Percentiles rank a stretch among this genome's conserved stretches.
Conservation (phyloP, 1,140 invertebrate genomes). For the Carcinoscorpius rotundicauda region DNA sequence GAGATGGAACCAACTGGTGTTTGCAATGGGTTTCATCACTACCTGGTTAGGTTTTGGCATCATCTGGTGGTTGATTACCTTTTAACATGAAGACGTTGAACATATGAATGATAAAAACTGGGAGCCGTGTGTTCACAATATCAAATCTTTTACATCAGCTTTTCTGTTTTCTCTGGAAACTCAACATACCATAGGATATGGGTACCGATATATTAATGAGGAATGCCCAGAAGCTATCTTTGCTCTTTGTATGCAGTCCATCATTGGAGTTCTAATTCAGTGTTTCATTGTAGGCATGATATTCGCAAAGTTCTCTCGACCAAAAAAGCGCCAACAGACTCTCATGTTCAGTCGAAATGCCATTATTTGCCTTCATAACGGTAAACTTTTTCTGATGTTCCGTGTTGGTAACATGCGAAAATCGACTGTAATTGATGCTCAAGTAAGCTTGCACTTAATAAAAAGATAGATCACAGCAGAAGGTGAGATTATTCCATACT, state of each 20-base stretch:
- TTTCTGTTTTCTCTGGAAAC: constrained; percentile 87
- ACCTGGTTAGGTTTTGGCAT: constrained; percentile 85
- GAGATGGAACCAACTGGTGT: constrained; percentile 91
- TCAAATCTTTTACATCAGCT: constrained; percentile 68
- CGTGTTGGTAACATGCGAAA: constrained; percentile 96
- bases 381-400: constrained; percentile 84
- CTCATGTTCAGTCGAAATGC: constrained; percentile 85
- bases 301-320: constrained; percentile 90
- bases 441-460: constrained; percentile 81
- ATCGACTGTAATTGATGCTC: constrained; percentile 85
- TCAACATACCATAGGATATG: constrained; percentile 72
- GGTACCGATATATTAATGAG: constrained; percentile 64
- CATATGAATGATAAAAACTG: constrained; percentile 51
- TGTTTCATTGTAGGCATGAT: constrained; percentile 72
- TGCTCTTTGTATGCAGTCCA: constrained; percentile 94
- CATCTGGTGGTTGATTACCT: constrained; percentile 86
- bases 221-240: constrained; percentile 93
- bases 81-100: constrained; percentile 84
- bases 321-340: constrained; percentile 88
- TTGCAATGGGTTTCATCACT: constrained; percentile 77
- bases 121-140: constrained; percentile 70
- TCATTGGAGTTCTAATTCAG: constrained; percentile 83
- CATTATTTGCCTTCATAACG: constrained; percentile 74
- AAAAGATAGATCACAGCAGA: constrained; percentile 29
- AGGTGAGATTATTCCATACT: constrained; percentile 39